phyloP scores from a whole-genome alignment of 2,797 vertebrate species.

The Dendrocincla tyrannina region DNA sequence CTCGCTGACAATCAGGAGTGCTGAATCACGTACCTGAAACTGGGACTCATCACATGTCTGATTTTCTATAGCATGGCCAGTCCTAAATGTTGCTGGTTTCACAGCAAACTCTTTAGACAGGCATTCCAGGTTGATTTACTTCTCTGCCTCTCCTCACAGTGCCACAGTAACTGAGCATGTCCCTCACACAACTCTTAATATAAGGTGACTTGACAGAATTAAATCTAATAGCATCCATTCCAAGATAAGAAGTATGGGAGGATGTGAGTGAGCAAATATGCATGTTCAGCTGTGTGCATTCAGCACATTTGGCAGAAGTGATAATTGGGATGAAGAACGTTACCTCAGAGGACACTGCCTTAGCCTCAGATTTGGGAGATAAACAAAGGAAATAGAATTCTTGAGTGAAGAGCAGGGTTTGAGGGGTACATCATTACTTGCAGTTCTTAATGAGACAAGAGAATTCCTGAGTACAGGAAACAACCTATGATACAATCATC shows the following conservation, averaged over 20 bases:
- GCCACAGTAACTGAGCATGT: not conserved
- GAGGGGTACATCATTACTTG: not conserved
- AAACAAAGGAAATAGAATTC: not conserved
- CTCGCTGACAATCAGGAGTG: not conserved
- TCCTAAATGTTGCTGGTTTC: not conserved
- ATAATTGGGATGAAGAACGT: not conserved
- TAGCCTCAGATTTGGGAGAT: not conserved
- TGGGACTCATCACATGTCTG: not conserved
- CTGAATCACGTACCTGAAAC: not conserved
- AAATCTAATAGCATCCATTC: not conserved
- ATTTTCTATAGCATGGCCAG: not conserved
- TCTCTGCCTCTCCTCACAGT: not conserved
- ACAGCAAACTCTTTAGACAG: not conserved
- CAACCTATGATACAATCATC: not conserved
- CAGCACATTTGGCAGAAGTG: not conserved
- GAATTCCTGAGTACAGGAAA: not conserved
- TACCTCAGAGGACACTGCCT: not conserved
- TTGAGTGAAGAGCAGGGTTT: not conserved
- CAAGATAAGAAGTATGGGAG: not conserved
- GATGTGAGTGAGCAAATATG: not conserved
- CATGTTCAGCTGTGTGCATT: not conserved
- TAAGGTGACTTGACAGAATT: not conserved
- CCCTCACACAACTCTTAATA: not conserved
- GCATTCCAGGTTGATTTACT: not conserved
- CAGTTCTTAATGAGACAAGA: not conserved